Evolutionary conservation across 2,797 vertebrate genomes (phyloP).

Genomic region (Hafferia zeledoni): DNA sequence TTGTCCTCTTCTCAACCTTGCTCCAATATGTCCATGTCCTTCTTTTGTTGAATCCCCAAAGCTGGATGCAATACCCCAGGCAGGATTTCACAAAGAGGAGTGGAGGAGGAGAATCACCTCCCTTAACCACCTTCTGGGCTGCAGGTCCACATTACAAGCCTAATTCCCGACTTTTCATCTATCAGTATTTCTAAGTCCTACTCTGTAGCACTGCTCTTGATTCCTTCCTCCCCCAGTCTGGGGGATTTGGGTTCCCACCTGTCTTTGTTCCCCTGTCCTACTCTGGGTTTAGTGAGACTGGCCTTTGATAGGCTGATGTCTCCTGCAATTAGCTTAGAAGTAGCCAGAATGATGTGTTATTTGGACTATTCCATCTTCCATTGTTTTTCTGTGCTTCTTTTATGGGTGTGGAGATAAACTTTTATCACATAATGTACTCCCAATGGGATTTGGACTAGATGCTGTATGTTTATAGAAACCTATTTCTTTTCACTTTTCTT

Average conservation of each 20-base stretch:
- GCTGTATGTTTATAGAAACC: not conserved
- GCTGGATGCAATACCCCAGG: not conserved
- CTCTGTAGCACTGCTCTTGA: not conserved
- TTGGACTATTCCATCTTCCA: not conserved
- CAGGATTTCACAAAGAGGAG: not conserved
- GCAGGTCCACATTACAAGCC: not conserved
- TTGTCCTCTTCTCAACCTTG: not conserved
- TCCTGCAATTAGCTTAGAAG: not conserved
- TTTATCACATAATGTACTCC: not conserved
- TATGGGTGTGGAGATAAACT: not conserved
- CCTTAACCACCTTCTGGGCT: fast-evolving
- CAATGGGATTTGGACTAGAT: not conserved
- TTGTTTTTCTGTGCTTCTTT: not conserved
- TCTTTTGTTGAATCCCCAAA: not conserved
- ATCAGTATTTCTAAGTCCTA: not conserved
- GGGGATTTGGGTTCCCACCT: not conserved
- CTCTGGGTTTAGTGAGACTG: not conserved
- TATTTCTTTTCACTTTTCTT: not conserved
- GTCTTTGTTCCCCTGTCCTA: not conserved
- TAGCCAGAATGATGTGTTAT: not conserved
- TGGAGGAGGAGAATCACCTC: not conserved
- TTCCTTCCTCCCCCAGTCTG: not conserved
- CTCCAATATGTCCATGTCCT: not conserved
- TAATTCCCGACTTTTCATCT: not conserved
- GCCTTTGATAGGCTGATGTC: fast-evolving